A percentile compares a stretch with the other conserved stretches of the same genome.
Conservation (phyloP, 2,888 invertebrate genomes). For the Agriopis marginaria region DNA sequence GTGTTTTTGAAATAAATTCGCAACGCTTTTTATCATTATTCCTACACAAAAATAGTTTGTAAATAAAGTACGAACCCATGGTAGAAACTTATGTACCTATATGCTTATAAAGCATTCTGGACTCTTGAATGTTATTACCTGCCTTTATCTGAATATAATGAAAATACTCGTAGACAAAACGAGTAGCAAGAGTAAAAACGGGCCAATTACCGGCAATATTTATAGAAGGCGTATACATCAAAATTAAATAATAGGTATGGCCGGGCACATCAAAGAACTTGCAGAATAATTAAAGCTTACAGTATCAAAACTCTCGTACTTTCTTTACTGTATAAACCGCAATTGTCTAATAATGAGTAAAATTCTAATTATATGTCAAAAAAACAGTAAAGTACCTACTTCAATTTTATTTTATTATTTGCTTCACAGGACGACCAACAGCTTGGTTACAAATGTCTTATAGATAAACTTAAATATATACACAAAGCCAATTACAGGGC, state of each 20-base stretch:
- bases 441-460: no score
- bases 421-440: no score
- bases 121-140: background rate
- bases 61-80: no score
- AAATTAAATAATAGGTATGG: constrained; percentile 75
- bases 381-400: no score
- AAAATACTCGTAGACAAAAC: constrained; percentile 26
- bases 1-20: no score
- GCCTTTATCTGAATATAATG: background rate
- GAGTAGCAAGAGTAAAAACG: constrained; percentile 38
- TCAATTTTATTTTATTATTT: no score
- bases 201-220: constrained; percentile 47
- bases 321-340: background rate
- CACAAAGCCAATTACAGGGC: no score
- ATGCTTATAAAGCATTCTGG: background rate
- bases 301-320: constrained; percentile 15
- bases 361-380: no score
- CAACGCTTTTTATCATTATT: no score
- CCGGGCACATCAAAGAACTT: constrained; percentile 23
- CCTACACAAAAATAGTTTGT: no score
- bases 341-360: background rate
- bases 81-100: no score
- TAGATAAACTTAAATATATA: no score
- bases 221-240: constrained; percentile 68
- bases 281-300: background rate